phyloP scores from a whole-genome alignment of 2,113 vertebrate species.

The Antidorcas marsupialis region DNA sequence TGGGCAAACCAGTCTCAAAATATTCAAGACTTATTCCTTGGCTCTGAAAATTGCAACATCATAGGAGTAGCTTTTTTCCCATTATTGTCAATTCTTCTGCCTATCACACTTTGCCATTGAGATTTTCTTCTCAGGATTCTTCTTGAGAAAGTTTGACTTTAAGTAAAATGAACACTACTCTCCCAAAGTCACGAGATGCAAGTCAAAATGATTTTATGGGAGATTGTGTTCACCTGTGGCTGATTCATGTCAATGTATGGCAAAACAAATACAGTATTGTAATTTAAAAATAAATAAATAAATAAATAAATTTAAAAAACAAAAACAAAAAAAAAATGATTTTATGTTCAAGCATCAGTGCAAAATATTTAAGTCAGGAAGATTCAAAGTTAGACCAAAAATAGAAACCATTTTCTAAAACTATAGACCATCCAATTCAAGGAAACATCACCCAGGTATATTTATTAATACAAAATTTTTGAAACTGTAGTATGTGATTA shows the following conservation, averaged over 20 bases:
- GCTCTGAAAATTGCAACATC: conserved; percentile 42
- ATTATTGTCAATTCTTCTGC: conserved; percentile 33
- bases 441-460: neutral
- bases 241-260: no score
- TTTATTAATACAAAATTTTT: conserved; percentile 8
- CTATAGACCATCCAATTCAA: neutral
- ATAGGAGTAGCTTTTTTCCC: neutral
- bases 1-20: conserved; percentile 44
- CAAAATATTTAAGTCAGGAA: conserved; percentile 18
- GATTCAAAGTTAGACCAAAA: conserved; percentile 27
- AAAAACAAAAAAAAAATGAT: no score
- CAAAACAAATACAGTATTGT: no score
- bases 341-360: conserved; percentile 2
- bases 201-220: conserved; percentile 21
- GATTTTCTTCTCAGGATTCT: conserved; percentile 50
- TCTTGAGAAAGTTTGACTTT: conserved; percentile 35
- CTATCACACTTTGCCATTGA: conserved; percentile 52
- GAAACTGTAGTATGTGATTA: neutral
- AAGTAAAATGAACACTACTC: neutral
- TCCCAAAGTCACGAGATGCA: neutral
- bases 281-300: no score
- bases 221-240: no score
- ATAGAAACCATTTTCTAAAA: conserved; percentile 12
- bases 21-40: conserved; percentile 62
- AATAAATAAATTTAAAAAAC: no score